Evolutionary conservation across 2,888 invertebrate genomes (phyloP), one percentile per base, ranked within the genome.

Genomic region (Sinodicranocentrus sp.): DNA sequence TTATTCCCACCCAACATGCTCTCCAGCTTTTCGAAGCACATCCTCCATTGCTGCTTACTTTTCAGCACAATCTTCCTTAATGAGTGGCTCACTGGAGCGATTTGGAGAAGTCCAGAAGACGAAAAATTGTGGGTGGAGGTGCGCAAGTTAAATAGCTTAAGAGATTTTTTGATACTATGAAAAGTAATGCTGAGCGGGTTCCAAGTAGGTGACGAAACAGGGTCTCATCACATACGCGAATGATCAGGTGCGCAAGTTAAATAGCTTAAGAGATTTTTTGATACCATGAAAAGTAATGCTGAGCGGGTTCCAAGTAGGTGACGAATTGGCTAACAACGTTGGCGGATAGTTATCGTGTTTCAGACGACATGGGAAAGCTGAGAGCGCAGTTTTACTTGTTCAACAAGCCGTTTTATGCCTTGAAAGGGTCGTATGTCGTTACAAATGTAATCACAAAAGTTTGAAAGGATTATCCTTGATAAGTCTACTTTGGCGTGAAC

Each of bases 351-450:
- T 98, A 96, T 91, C 94, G 98, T 87, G 98, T 98, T 0, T 96
- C 98, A 25, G 98, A 98, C 91, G 98, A 98, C 90, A 97, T 98
- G 98, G 98, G 98, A 79, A 98, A 98, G 91, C 92, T 98, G 76
- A 93, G 97, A 89, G 92, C 97, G 87, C 98, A 98, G 91, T 97
- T 98, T 90, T 95, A 95, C 89, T 92, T 96, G 91, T 98, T 98
- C 91, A 97, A 98, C 90, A 96, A 96, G 90, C 98, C 98, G 19
- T 92, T 98, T 77, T 98, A 98, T 91, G 97, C 98, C 91, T 98
- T 98, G 98, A 98, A 98, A 92, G 98, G 98, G 84, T 98, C 98
- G 59, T 98, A 96, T 91, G 98, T 98, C 87, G 98, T 98, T 10
- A 97, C 98, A 86, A 97, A 97, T 94, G 97, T 97, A 90, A 91